Base-by-base conservation (phyloP, 37 sponge, comb jelly and placozoan species). In the Halisarca cf. caerulea region DNA sequence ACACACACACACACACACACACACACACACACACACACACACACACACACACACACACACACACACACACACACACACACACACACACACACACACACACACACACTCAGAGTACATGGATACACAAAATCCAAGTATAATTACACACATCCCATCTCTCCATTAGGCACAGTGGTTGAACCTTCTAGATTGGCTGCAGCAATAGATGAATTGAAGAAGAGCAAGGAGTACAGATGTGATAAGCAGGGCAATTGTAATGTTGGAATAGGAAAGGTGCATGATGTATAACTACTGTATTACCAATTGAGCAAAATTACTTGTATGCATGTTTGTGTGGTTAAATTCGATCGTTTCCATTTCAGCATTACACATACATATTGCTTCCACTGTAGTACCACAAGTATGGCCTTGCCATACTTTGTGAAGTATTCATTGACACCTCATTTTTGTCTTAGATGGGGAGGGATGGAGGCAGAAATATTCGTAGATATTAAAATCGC, bases 171-270 rank as follows among this genome's bases (percentile, higher is more conserved):
- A 40, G 42, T 74, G 6, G 77, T 74, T 20, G 77, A 41, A 8
- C 45, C 77, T 8, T 40, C 21, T 2, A 7, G 42, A 6, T 18
- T 74, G 42, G 44, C 24, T 5, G 44, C 2, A 21, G 45, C 45
- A 24, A 25, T 74, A 2, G 25, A 40, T 7, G 15, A 74, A 23
- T 74, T 74, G 17, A 74, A 74, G 77, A 74, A 6, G 2, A 74
- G 77, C 44, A 74, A 41, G 6, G 77, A 74, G 77, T 74, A 74
- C 77, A 36, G 36, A n/a, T 74, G 77, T 74, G 45, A 74, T 37
- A 74, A 40, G 24, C 77, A n/a, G 77, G 77, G 77, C 11, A 44
- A 74, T 37, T 74, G 77, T 41, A 74, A 74, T 74, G 77, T 74
- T 5, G 77, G 43, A 33, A 74, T 74, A n/a, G 77, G 77, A 15